Conservation (phyloP, 1,140 invertebrate genomes). For the Zelostemma sp. region DNA sequence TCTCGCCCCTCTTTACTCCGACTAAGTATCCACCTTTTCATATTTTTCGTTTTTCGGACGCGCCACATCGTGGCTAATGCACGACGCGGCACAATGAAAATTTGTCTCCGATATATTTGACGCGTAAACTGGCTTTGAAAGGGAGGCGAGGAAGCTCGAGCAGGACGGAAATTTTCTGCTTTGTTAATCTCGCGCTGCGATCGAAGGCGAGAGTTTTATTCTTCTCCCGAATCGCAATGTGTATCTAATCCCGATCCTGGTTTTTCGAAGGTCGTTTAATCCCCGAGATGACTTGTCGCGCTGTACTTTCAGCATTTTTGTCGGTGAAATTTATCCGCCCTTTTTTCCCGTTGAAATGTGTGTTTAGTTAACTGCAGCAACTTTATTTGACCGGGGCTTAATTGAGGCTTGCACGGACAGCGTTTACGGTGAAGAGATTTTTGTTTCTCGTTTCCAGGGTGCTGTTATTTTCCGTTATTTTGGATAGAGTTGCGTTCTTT, state of each 20-base stretch:
- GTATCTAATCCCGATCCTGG: neutral
- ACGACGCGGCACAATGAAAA: slow-evolving; percentile 60
- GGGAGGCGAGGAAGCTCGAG: neutral
- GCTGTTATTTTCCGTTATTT: no score
- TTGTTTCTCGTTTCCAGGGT: no score
- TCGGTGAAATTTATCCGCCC: neutral
- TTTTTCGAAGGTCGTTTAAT: neutral
- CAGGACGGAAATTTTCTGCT: slow-evolving; percentile 60
- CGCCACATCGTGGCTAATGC: slow-evolving; percentile 36
- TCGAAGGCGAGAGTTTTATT: slow-evolving; percentile 27
- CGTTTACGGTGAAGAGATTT: no score
- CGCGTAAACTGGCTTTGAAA: slow-evolving; percentile 59
- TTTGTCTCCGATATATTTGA: slow-evolving; percentile 67
- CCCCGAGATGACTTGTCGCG: neutral
- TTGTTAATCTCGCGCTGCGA: slow-evolving; percentile 52
- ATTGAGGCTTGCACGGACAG: no score
- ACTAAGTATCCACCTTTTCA: slow-evolving; percentile 3
- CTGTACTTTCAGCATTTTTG: neutral
- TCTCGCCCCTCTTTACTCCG: neutral
- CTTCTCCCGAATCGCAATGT: neutral
- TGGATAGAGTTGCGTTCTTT: no score
- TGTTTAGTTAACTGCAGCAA: neutral
- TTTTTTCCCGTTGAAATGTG: neutral
- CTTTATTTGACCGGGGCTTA: neutral
- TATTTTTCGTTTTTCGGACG: slow-evolving; percentile 21